These are phyloP conservation scores for Stenolophus ochropezus DNA, from an alignment of 2,888 invertebrate species.

Conservation along the genomic window DNA sequence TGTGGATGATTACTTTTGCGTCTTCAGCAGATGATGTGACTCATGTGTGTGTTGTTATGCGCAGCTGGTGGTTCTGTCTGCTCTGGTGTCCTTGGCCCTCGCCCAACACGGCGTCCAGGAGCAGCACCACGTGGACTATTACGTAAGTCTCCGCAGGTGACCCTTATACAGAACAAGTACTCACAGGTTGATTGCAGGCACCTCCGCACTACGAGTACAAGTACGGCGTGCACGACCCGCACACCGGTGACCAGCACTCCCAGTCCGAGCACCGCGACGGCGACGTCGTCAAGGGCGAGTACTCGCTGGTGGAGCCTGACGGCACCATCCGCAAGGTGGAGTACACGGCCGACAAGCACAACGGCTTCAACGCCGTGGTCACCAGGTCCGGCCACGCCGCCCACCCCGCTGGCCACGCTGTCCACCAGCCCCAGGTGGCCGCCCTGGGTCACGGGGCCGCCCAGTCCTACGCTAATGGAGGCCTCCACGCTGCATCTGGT, in stretches of 20 bases:
- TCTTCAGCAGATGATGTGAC: neutral
- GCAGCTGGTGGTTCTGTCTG: neutral
- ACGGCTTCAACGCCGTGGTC: conserved; percentile 35
- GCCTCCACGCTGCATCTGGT: neutral
- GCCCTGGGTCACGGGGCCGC: neutral
- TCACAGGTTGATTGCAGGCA: neutral
- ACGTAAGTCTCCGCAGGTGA: neutral
- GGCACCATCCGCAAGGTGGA: conserved; percentile 60
- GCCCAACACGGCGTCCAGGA: neutral
- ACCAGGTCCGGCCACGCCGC: conserved; percentile 60
- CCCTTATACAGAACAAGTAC: neutral
- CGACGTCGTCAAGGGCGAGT: conserved; percentile 25
- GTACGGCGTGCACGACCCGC: conserved; percentile 29
- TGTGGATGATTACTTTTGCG: too few relatives aligned
- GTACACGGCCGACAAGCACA: conserved; percentile 63
- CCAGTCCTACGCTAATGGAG: neutral
- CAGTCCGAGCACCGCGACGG: conserved; percentile 13
- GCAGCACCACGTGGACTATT: conserved; percentile 6
- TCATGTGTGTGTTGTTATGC: neutral
- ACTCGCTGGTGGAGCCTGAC: conserved; percentile 20
- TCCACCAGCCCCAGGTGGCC: conserved; percentile 26
- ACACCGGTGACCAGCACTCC: conserved; percentile 22
- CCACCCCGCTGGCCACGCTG: conserved; percentile 63
- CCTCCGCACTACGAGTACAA: conserved; percentile 25
- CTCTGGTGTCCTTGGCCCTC: neutral